Evolutionary conservation across 2,113 vertebrate genomes (phyloP).

Genomic region (Desmodus rotundus): DNA sequence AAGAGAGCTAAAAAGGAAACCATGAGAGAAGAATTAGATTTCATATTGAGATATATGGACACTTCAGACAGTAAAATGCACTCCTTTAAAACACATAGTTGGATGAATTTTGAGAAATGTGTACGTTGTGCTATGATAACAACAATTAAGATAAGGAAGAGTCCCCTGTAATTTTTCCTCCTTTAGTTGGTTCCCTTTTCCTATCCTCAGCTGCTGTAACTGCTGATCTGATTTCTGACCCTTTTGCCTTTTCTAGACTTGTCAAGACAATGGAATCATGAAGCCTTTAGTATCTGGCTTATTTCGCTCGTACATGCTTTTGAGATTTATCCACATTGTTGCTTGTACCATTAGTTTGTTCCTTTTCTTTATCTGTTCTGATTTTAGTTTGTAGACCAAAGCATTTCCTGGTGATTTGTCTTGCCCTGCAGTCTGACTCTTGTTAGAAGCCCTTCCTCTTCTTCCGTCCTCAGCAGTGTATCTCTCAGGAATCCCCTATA

Average conservation of each 20-base stretch:
- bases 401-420: not conserved
- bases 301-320: not conserved
- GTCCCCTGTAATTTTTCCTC: not conserved
- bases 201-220: not conserved
- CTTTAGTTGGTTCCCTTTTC: not conserved
- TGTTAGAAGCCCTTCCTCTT: not conserved
- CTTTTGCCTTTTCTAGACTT: not conserved
- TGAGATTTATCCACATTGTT: not conserved
- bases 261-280: not conserved
- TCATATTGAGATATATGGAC: not conserved
- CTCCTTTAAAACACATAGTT: not conserved
- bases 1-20: not conserved
- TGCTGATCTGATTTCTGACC: not conserved
- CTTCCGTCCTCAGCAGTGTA: not conserved
- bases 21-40: not conserved
- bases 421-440: not conserved
- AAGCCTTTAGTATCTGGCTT: not conserved
- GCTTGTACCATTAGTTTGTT: not conserved
- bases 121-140: not conserved
- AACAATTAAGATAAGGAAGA: not conserved
- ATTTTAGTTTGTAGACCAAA: conserved; percentile 15
- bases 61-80: not conserved
- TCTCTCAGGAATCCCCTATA: not conserved
- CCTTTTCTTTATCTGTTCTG: not conserved
- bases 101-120: not conserved